phyloP scores from a whole-genome alignment of 2,888 invertebrate genomes.

The Dicyrtoma fusca region DNA sequence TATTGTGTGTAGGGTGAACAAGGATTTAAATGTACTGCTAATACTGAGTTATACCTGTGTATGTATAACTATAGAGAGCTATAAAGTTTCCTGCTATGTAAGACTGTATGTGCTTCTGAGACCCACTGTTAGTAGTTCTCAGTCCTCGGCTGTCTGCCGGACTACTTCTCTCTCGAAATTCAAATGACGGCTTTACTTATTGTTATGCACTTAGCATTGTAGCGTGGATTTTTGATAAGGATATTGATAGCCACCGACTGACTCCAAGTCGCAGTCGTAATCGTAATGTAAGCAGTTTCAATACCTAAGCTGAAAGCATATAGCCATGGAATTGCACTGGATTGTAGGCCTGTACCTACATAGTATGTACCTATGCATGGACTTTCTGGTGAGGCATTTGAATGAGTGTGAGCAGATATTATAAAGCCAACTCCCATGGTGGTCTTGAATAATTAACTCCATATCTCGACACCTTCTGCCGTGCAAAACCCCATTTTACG shows the following conservation, averaged over 20 bases:
- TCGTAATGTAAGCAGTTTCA: neutral
- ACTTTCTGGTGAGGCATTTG: neutral
- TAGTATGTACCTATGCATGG: too few relatives aligned
- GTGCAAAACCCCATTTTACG: slow-evolving; percentile 33
- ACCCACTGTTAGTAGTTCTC: too few relatives aligned
- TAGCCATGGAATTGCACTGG: too few relatives aligned
- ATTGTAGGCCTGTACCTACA: too few relatives aligned
- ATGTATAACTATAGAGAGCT: neutral
- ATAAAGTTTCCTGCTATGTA: too few relatives aligned
- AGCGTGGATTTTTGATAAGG: slow-evolving; percentile 2
- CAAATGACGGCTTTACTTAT: slow-evolving; percentile 1
- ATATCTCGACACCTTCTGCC: slow-evolving; percentile 42
- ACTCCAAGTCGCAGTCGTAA: neutral
- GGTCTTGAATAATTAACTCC: slow-evolving; percentile 41
- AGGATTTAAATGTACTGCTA: neutral
- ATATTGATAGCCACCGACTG: slow-evolving; percentile 3
- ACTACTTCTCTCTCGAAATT: neutral
- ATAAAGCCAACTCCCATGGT: slow-evolving; percentile 33
- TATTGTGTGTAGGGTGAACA: too few relatives aligned
- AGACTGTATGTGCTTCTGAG: too few relatives aligned
- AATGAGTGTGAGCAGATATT: slow-evolving; percentile 6
- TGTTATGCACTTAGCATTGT: slow-evolving; percentile 9
- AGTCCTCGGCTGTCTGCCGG: too few relatives aligned
- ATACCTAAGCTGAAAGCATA: too few relatives aligned
- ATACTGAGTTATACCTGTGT: neutral